Conservation (phyloP, 2,113 vertebrate genomes). For the Tragelaphus strepsiceros region DNA sequence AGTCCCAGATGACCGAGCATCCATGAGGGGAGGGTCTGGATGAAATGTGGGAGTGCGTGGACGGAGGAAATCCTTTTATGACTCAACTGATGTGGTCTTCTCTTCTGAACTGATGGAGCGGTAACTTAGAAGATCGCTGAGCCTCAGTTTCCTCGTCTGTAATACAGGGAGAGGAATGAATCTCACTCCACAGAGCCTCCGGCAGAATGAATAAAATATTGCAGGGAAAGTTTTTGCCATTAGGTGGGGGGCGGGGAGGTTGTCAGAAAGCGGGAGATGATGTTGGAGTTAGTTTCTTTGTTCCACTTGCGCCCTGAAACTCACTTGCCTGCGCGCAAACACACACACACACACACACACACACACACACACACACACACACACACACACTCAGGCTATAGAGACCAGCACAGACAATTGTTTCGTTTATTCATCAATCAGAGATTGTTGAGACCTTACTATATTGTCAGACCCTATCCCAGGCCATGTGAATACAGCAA, state of each 20-base stretch:
- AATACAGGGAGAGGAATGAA: neutral
- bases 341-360: neutral
- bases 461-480: neutral
- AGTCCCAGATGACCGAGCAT: neutral
- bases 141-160: neutral
- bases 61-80: neutral
- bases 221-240: neutral
- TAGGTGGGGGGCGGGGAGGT: accelerated
- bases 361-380: neutral
- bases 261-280: neutral
- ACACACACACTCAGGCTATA: neutral
- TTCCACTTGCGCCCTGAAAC: neutral
- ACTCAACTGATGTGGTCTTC: neutral
- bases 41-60: neutral
- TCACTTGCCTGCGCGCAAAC: neutral
- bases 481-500: neutral
- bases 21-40: neutral
- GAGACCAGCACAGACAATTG: neutral
- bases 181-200: neutral
- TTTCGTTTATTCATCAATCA: neutral
- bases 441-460: neutral
- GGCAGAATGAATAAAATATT: neutral
- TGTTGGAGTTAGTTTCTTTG: neutral
- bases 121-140: neutral
- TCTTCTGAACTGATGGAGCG: neutral